Base-by-base conservation (phyloP, 1,140 invertebrate species). In the Pseudomyrmex dendroicus region DNA sequence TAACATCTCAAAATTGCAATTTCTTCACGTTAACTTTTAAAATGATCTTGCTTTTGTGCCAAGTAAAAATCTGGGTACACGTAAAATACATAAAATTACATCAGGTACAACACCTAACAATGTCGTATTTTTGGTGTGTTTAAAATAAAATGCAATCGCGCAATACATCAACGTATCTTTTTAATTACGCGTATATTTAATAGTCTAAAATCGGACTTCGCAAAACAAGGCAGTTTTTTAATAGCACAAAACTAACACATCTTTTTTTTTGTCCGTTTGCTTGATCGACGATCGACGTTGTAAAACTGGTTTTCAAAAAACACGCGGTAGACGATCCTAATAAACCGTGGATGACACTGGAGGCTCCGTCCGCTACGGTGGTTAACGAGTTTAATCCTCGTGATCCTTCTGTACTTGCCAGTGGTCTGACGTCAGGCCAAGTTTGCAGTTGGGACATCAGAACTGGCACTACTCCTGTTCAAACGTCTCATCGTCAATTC, bases 381-480 rank as follows among this genome's bases (percentile, higher is more conserved):
- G 98, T 97, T 87, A 94, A 98, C 15, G 97, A 98, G 93, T 99
- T 98, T 93, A 98, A 99, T 95, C 97, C 97, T 25, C 97, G 98
- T 90, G 98, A 99, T 94, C 96, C 96, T 1, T 96, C 98, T 86
- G 96, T 96, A 74, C 93, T 99, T 63, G 96, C 97, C n/a, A 98
- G 98, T 86, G 98, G 98, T 44, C 96, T 98, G 92, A 96, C 96
- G 89, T 98, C 97, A 93, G 98, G 98, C 48, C 97, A 98, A 94
- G 96, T 98, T 54, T 97, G 96, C 10, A 96, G 96, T 86, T 98
- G 97, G 97, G 98, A 98, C 90, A 95, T 96, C 48, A 95, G 98
- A 15, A 95, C 95, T 82, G 96, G 97, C 13, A 95, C 95, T 48
- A 95, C 95, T 84, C 96, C 97, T 7, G 95, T 96, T 1, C 95